These are phyloP conservation scores for Neolamprologus cancellatus DNA, from an alignment of 2,113 vertebrate genomes.

Conservation along the genomic window DNA sequence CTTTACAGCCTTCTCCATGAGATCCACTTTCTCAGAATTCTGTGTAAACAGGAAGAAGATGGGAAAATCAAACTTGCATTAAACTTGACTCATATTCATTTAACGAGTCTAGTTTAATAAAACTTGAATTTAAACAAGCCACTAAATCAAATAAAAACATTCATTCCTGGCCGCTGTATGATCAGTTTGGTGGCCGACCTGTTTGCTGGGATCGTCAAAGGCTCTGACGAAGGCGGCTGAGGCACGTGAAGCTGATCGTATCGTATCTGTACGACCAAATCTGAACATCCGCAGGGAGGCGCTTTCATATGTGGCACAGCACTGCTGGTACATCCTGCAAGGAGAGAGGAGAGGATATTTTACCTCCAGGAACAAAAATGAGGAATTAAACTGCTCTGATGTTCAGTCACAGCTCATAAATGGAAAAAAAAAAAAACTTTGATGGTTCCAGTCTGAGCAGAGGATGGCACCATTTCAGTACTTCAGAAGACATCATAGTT, in stretches of 20 bases:
- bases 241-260: slow-evolving; percentile 76
- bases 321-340: slow-evolving; percentile 73
- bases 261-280: slow-evolving; percentile 85
- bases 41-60: slow-evolving; percentile 34
- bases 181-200: slow-evolving; percentile 51
- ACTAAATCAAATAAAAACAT: background rate
- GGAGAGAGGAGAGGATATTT: background rate
- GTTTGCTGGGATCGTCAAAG: slow-evolving; percentile 71
- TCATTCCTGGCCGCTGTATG: background rate
- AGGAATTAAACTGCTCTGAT: background rate
- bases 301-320: slow-evolving; percentile 83
- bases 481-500: background rate
- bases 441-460: background rate
- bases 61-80: background rate
- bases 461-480: background rate
- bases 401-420: background rate
- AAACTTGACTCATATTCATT: background rate
- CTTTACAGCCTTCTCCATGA: slow-evolving; percentile 79
- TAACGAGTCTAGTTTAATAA: background rate
- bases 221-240: slow-evolving; percentile 76
- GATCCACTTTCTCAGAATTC: slow-evolving; percentile 80
- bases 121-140: background rate
- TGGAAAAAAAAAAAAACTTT: background rate
- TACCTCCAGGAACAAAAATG: background rate
- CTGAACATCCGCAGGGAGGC: slow-evolving; percentile 85